Base-by-base conservation (phyloP, 2,797 vertebrate genomes). In the Gadopsis bispinosus region DNA sequence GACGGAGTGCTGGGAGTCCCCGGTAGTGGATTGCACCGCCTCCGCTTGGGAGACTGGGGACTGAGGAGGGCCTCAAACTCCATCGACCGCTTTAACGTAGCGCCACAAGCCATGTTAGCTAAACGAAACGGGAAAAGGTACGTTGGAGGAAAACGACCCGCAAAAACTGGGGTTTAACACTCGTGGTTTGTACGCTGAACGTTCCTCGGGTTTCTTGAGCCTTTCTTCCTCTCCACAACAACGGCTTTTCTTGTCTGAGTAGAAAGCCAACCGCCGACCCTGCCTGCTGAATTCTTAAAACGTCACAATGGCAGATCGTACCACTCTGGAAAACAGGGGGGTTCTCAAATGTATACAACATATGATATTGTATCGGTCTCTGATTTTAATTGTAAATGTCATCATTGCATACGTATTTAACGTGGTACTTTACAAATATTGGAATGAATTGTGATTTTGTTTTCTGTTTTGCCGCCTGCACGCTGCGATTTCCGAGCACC, bases 21-120 rank as follows among this genome's bases (percentile, higher is more conserved):
- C 79, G 96, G 95, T 74, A 97, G 90, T 77, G 97, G 96, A 87
- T 95, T 96, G 94, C 97, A 97, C 94, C 97, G 94, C 87, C 97
- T 94, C 87, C 97, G 95, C 92, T 97, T 97, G 50, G 97, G 96
- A 87, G 97, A 97, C 93, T 96, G 95, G 51, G 97, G 96, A 88
- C 95, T 97, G 90, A 97, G 95, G 83, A 97, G 96, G 94, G 96
- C 96, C 94, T 97, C 97, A 77, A 97, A 97, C 94, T 98, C 97
- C 96, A 97, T 97, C 80, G 96, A 96, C 87, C 97, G 96, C 90
- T 98, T 97, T 93, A 97, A 93, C 87, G 96, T 97, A 69, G 97
- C 97, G 89, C 97, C 96, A 79, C 97, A 98, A 82, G 97, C 97
- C 97, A 97, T 97, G 77, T 80, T 93, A 64, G 91, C 84, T 74